Conservation (phyloP, 2,113 vertebrate genomes). For the Tringa solitaria region DNA sequence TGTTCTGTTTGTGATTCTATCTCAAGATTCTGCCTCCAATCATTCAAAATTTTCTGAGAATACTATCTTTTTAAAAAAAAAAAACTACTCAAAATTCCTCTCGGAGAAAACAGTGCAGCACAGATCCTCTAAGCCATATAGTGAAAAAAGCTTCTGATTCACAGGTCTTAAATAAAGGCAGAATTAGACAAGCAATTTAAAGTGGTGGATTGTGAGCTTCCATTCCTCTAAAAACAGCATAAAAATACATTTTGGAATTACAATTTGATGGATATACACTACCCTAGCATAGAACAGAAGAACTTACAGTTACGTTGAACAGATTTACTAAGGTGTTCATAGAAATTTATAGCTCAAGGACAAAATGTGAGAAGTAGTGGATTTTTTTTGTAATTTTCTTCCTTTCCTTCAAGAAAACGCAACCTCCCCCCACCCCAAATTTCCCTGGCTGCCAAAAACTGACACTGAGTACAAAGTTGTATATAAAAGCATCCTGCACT, state of each 20-base stretch:
- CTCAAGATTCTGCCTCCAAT: neutral
- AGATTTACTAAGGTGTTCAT: conserved; percentile 62
- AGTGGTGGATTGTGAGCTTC: neutral
- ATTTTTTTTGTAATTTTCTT: neutral
- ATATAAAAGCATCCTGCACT: neutral
- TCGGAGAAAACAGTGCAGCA: conserved; percentile 3
- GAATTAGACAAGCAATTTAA: conserved; percentile 11
- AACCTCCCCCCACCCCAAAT: neutral
- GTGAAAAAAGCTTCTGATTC: neutral
- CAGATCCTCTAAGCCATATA: neutral
- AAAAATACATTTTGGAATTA: conserved; percentile 7
- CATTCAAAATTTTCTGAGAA: neutral
- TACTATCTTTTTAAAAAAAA: neutral
- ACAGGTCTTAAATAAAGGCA: neutral
- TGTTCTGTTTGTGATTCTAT: neutral
- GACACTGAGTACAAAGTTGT: neutral
- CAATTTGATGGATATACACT: neutral
- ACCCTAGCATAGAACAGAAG: conserved; percentile 3
- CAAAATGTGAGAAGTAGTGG: neutral
- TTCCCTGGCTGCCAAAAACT: neutral
- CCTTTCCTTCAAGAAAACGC: neutral
- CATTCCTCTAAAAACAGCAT: neutral
- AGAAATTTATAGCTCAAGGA: conserved; percentile 66
- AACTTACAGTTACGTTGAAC: conserved; percentile 3
- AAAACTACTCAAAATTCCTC: neutral